Evolutionary conservation across 2,888 invertebrate species (phyloP).

Genomic region (Beris chalybata): DNA sequence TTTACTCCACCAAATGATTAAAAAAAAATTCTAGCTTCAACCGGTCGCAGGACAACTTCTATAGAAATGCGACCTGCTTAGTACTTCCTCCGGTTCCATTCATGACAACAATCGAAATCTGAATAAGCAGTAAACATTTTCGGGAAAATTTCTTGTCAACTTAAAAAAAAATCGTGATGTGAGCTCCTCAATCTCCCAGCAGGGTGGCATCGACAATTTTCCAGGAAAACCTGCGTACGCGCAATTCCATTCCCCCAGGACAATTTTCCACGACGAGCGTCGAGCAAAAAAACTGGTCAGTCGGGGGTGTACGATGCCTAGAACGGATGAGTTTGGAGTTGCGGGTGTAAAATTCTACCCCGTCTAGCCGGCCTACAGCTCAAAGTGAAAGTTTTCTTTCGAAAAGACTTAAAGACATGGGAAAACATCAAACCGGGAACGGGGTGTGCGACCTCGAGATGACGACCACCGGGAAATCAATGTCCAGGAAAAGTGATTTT

Average conservation of each 20-base stretch:
- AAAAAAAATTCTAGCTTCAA: too few species aligned
- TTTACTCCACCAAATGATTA: too few species aligned
- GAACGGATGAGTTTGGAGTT: not conserved
- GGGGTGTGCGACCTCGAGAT: not conserved
- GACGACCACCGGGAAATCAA: slow-evolving; percentile 20
- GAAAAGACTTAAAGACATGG: slow-evolving; percentile 10
- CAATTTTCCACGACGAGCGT: not conserved
- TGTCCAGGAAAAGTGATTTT: slow-evolving; percentile 28
- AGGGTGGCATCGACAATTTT: not conserved
- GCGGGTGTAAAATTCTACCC: not conserved
- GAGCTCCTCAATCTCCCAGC: not conserved
- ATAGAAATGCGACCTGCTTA: too few species aligned
- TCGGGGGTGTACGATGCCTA: not conserved
- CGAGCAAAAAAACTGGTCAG: not conserved
- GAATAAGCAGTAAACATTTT: slow-evolving; percentile 8
- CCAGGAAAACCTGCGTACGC: slow-evolving; percentile 23
- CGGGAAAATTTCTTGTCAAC: slow-evolving; percentile 15
- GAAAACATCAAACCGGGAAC: slow-evolving; percentile 3
- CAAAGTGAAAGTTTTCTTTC: slow-evolving; percentile 19
- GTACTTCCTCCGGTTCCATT: too few species aligned
- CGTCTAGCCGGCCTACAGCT: slow-evolving; percentile 23
- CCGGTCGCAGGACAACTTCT: too few species aligned
- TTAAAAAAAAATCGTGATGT: not conserved
- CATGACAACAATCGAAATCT: not conserved
- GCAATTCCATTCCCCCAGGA: not conserved